phyloP scores from a whole-genome alignment of 2,888 invertebrate species.

The Tachina grossa region DNA sequence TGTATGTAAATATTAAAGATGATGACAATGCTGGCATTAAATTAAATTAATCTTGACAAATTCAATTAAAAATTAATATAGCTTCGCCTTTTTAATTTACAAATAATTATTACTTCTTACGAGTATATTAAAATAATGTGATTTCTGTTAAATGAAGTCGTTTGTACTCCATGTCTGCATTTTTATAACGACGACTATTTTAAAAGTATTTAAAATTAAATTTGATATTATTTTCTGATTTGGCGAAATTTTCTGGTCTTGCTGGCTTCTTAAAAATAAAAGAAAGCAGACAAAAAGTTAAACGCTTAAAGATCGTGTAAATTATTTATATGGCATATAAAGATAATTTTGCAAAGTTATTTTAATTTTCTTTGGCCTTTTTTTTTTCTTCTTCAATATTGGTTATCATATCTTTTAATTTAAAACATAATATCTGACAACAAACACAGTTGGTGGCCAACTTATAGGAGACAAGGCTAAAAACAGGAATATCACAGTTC shows the following conservation, averaged over 20 bases:
- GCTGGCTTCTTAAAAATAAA: background rate
- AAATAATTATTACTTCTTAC: too few relatives aligned
- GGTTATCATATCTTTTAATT: constrained; percentile 54
- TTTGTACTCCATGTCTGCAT: too few relatives aligned
- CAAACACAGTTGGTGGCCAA: constrained; percentile 26
- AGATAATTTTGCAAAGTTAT: constrained; percentile 60
- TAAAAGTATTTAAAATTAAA: constrained; percentile 29
- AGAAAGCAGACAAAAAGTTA: background rate
- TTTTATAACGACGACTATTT: background rate
- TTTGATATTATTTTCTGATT: constrained; percentile 1
- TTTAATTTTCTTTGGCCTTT: constrained; percentile 49
- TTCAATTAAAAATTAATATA: too few relatives aligned
- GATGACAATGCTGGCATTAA: too few relatives aligned
- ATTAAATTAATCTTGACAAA: too few relatives aligned
- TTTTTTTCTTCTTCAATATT: constrained; percentile 12
- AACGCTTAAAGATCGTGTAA: constrained; percentile 60
- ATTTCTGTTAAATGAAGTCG: too few relatives aligned
- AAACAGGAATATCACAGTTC: too few relatives aligned
- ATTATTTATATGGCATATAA: constrained; percentile 54
- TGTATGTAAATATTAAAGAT: too few relatives aligned
- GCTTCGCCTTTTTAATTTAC: too few relatives aligned
- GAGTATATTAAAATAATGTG: too few relatives aligned
- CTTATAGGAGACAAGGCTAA: background rate
- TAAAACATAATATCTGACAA: constrained; percentile 30
- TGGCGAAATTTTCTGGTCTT: background rate